Percentiles rank a stretch among this genome's conserved stretches.
These are phyloP conservation scores for Ictalurus furcatus DNA, from an alignment of 2,113 vertebrate genomes.

Conservation along the genomic window DNA sequence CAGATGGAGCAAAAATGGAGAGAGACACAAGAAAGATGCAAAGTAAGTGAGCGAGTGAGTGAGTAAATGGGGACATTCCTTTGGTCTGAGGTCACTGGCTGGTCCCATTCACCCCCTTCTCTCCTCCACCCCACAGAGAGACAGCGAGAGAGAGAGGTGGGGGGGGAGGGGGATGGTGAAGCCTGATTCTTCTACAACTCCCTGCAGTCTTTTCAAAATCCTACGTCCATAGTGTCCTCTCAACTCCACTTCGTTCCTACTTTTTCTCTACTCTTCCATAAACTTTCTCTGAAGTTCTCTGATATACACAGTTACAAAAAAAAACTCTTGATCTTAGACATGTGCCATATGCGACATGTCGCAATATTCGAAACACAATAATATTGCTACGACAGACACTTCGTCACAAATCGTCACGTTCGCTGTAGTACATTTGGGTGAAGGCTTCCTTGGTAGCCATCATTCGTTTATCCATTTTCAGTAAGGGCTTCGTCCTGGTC, in stretches of 20 bases:
- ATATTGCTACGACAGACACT: not conserved
- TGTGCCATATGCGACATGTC: not conserved
- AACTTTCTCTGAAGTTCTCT: not conserved
- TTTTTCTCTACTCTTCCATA: not conserved
- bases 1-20: constrained; percentile 72
- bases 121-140: constrained; percentile 64
- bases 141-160: constrained; percentile 63
- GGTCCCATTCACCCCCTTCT: constrained; percentile 83
- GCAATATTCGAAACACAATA: not conserved
- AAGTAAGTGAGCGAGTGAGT: constrained; percentile 50
- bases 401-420: not conserved
- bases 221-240: constrained; percentile 20
- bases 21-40: constrained; percentile 8
- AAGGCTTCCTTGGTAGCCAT: not conserved
- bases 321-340: not conserved
- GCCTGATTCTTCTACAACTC: constrained; percentile 59
- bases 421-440: not conserved
- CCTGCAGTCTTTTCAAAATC: constrained; percentile 69
- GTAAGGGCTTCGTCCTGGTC: not conserved
- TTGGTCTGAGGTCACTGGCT: constrained; percentile 90
- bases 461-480: not conserved
- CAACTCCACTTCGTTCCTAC: not conserved
- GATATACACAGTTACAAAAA: not conserved
- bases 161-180: constrained; percentile 63
- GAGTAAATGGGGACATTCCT: constrained; percentile 93